These are phyloP conservation scores for Brenthis hecate DNA, from an alignment of 2,888 invertebrate genomes.

Conservation along the genomic window DNA sequence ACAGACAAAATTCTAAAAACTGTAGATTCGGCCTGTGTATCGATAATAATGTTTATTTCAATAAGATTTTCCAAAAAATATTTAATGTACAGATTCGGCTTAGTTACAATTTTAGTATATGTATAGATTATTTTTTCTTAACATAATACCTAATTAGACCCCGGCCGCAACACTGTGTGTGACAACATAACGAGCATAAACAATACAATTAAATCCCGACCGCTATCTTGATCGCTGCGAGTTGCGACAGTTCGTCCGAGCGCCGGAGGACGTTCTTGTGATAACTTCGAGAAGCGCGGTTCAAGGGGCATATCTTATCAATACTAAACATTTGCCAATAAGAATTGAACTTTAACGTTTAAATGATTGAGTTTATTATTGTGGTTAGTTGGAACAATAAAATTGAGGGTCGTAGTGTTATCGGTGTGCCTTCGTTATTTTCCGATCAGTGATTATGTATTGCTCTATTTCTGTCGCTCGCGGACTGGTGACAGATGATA, in stretches of 20 bases:
- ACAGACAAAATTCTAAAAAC: too few species aligned
- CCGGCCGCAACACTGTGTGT: neutral
- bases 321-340: slow-evolving; percentile 1
- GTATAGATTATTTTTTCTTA: too few species aligned
- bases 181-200: slow-evolving; percentile 15
- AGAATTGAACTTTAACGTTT: neutral
- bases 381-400: neutral
- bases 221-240: slow-evolving; percentile 17
- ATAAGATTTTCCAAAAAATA: too few species aligned
- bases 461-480: slow-evolving; percentile 37
- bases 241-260: slow-evolving; percentile 22
- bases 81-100: too few species aligned
- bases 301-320: slow-evolving; percentile 59
- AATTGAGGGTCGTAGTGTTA: slow-evolving; percentile 52
- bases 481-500: slow-evolving; percentile 15
- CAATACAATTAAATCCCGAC: slow-evolving; percentile 20
- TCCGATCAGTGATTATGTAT: slow-evolving; percentile 67
- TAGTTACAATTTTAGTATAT: too few species aligned
- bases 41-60: too few species aligned
- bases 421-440: slow-evolving; percentile 65
- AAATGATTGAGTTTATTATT: neutral
- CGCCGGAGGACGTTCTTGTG: slow-evolving; percentile 28
- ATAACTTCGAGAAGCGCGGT: slow-evolving; percentile 41
- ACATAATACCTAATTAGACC: too few species aligned
- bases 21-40: too few species aligned